These are phyloP conservation scores for Stigmatopora argus DNA, from an alignment of 2,113 vertebrate species.

Conservation along the genomic window DNA sequence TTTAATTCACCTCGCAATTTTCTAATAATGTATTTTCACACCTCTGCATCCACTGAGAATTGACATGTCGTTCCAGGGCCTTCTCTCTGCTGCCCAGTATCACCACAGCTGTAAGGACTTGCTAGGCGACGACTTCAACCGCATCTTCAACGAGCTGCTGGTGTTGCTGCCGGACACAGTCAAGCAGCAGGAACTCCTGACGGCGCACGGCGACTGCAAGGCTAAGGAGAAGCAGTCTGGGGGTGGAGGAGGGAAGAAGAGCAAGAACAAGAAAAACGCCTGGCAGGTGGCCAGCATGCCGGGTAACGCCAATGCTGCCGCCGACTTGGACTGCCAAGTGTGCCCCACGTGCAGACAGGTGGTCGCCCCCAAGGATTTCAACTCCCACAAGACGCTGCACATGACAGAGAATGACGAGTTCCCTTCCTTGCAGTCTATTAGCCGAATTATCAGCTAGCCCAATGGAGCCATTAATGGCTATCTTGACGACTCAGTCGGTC, in stretches of 20 bases:
- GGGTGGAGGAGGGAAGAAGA: slow-evolving; percentile 67
- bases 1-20: background rate
- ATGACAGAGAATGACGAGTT: slow-evolving; percentile 81
- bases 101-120: slow-evolving; percentile 80
- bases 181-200: slow-evolving; percentile 94
- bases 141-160: slow-evolving; percentile 89
- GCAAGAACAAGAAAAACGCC: slow-evolving; percentile 81
- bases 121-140: slow-evolving; percentile 84
- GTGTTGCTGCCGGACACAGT: slow-evolving; percentile 85
- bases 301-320: slow-evolving; percentile 43
- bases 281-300: slow-evolving; percentile 72
- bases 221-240: slow-evolving; percentile 71
- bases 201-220: slow-evolving; percentile 79
- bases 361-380: slow-evolving; percentile 80
- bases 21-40: background rate
- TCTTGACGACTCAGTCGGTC: background rate
- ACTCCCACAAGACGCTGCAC: slow-evolving; percentile 84
- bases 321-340: slow-evolving; percentile 83
- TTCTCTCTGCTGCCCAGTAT: slow-evolving; percentile 86
- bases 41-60: background rate
- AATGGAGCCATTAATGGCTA: background rate
- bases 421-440: slow-evolving; percentile 89
- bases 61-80: slow-evolving; percentile 66
- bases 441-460: slow-evolving; percentile 88
- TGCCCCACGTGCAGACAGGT: slow-evolving; percentile 93